Conservation (phyloP, 2,113 vertebrate genomes). For the Hemichromis elongatus region DNA sequence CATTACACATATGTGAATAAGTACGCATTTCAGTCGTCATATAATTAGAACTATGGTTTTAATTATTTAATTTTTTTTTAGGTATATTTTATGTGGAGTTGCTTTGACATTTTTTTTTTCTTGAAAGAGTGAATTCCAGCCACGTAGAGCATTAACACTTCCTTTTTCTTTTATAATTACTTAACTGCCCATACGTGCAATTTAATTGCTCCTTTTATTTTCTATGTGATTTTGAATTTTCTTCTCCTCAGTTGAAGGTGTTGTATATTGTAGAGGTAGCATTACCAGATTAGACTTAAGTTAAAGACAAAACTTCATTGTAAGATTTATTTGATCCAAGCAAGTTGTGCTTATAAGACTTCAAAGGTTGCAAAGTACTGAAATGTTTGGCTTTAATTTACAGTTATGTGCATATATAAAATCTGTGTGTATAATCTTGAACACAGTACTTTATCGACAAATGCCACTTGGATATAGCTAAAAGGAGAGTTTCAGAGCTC, state of each 20-base stretch:
- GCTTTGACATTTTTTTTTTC: neutral
- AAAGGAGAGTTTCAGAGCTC: constrained; percentile 14
- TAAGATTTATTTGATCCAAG: neutral
- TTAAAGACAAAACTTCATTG: neutral
- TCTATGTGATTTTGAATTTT: neutral
- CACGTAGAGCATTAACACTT: neutral
- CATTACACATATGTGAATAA: neutral
- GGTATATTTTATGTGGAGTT: neutral
- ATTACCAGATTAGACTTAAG: neutral
- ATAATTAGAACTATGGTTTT: neutral
- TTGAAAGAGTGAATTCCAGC: neutral
- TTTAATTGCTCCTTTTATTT: neutral
- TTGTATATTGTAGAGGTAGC: neutral
- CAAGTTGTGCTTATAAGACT: neutral
- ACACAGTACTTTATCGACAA: no score
- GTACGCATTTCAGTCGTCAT: neutral
- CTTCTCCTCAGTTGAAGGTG: neutral
- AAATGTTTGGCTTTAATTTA: neutral
- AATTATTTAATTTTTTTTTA: neutral
- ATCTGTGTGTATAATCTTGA: neutral
- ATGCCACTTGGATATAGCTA: neutral
- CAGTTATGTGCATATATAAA: neutral
- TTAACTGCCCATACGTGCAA: neutral
- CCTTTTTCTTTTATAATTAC: neutral
- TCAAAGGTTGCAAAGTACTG: neutral